Evolutionary conservation across 2,888 invertebrate genomes (phyloP), one percentile per base, ranked within the genome.

Genomic region (Isoperla grammatica): DNA sequence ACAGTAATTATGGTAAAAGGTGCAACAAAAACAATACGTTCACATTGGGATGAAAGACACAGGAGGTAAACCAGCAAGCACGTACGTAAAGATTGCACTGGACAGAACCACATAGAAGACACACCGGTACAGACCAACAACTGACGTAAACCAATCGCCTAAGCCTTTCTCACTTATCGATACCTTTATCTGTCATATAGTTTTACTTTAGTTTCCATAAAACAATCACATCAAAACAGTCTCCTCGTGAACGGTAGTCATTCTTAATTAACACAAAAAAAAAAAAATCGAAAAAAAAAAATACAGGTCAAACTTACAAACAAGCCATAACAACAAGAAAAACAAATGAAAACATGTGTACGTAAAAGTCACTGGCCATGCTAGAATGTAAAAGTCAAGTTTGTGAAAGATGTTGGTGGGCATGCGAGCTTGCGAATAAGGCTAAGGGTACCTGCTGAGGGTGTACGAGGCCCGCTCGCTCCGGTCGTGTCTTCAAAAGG

Each of bases 401-500:
- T 22, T 46, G 49, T 58, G 57, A 56, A 50, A 46, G 54, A 54
- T 53, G 60, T 43, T 19, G 37, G 29, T 43, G 42, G 43, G 35
- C 37, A 42, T 39, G 20, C 29, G 29, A 29, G 20, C 49, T 22
- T 49, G 49, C 49, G 20, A 49, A 23, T 23, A 49, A 56, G 37
- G 35, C 12, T 20, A 29, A 29, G 29, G 63, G 56, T 65, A 66
- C 64, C 65, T n/a, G n/a, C n/a, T 65, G 62, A 63, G 63, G 64
- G 74, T 70, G 73, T 72, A 71, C 75, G 74, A 64, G 76, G 58
- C 63, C 76, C 76, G 73, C 73, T 56, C 73, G 73, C 60, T 72
- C 73, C 67, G 74, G 83, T 83, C 66, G 81, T 80, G 81, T 89
- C 90, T 78, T 89, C 89, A 81, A 90, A 89, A 69, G 89, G 90